phyloP scores from a whole-genome alignment of 92 coral and sea anemone genomes.

The Heteractis magnifica region DNA sequence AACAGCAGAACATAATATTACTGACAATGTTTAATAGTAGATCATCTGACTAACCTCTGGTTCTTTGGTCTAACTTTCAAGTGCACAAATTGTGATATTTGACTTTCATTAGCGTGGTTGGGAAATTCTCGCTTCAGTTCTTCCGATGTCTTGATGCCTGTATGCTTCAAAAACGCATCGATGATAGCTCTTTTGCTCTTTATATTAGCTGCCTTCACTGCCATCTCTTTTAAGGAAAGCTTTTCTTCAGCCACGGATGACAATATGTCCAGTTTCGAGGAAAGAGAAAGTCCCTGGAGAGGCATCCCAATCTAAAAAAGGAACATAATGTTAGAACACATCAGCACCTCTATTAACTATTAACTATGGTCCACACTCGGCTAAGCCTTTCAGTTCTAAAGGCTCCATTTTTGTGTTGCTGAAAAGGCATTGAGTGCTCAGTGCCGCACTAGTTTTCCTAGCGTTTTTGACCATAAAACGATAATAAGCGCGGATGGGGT shows the following conservation, averaged over 20 bases:
- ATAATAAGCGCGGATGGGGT: too few species aligned
- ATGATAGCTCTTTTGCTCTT: background rate
- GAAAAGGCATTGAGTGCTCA: too few species aligned
- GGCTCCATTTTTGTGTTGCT: too few species aligned
- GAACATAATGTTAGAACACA: too few species aligned
- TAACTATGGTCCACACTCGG: too few species aligned
- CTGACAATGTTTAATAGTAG: background rate
- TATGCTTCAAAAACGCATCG: background rate
- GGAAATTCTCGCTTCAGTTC: constrained; percentile 12
- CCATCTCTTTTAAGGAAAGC: constrained; percentile 10
- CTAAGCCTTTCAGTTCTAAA: too few species aligned
- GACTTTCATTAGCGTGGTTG: background rate
- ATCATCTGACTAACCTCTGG: constrained; percentile 9
- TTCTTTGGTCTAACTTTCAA: background rate
- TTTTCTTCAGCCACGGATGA: constrained; percentile 1
- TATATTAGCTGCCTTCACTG: background rate
- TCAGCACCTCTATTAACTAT: too few species aligned
- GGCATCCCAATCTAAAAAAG: too few species aligned
- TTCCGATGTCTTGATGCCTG: background rate
- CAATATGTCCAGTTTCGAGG: background rate
- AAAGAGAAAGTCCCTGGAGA: background rate
- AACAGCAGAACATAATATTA: too few species aligned
- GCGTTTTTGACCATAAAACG: too few species aligned
- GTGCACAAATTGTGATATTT: background rate
- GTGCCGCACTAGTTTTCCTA: too few species aligned